Conservation (phyloP, 2,888 invertebrate species). For the Hybos culiciformis region DNA sequence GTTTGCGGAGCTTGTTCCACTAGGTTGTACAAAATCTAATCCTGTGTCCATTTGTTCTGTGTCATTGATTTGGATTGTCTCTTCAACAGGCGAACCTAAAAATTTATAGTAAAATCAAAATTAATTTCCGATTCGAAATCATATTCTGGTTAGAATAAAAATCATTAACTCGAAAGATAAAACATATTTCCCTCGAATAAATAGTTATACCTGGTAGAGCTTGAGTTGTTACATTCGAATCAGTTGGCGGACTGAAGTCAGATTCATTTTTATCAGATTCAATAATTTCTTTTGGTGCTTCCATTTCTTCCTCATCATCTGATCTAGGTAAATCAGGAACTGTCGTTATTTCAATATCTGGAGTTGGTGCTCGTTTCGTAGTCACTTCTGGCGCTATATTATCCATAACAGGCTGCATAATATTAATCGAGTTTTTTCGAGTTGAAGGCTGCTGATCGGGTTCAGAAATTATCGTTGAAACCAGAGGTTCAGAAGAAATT, state of each 20-base stretch:
- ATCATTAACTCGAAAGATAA: too few relatives aligned
- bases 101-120: slow-evolving; percentile 19
- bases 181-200: too few relatives aligned
- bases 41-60: slow-evolving; percentile 33
- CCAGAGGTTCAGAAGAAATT: background rate
- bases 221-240: slow-evolving; percentile 23
- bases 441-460: slow-evolving; percentile 26
- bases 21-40: slow-evolving; percentile 26
- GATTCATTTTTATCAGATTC: slow-evolving; percentile 16
- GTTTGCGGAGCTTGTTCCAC: slow-evolving; percentile 35
- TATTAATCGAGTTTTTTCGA: slow-evolving; percentile 5
- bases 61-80: slow-evolving; percentile 8
- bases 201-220: slow-evolving; percentile 19
- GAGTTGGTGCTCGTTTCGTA: slow-evolving; percentile 30
- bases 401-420: slow-evolving; percentile 15
- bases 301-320: slow-evolving; percentile 27
- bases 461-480: slow-evolving; percentile 11
- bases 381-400: slow-evolving; percentile 24
- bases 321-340: slow-evolving; percentile 33
- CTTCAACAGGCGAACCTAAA: slow-evolving; percentile 14
- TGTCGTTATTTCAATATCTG: slow-evolving; percentile 34
- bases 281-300: slow-evolving; percentile 7
- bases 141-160: too few relatives aligned
- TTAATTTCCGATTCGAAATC: too few relatives aligned
- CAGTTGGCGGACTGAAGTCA: slow-evolving; percentile 27